Evolutionary conservation across 2,113 vertebrate species (phyloP).

Genomic region (Cardinalis cardinalis): DNA sequence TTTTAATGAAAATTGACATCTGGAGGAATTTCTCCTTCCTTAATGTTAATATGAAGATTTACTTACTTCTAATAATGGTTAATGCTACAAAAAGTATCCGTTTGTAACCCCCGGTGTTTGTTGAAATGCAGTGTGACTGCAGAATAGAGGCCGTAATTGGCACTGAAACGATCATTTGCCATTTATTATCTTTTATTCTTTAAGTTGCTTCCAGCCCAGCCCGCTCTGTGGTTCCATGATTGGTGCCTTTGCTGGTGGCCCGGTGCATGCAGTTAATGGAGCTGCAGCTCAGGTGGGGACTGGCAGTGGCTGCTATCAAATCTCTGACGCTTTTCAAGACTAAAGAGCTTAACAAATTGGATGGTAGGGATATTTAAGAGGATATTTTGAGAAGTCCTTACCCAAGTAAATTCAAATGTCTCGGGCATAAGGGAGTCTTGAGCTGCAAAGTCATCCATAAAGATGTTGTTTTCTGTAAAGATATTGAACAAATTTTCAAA

Average conservation of each 20-base stretch:
- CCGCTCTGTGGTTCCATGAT: background rate
- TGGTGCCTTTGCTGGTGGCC: background rate
- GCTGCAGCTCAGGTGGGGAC: background rate
- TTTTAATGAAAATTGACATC: background rate
- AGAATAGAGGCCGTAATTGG: background rate
- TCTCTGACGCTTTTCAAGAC: background rate
- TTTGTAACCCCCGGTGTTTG: background rate
- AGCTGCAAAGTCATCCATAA: background rate
- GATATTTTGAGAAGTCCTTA: background rate
- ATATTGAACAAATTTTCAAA: background rate
- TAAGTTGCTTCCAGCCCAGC: background rate
- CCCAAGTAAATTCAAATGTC: background rate
- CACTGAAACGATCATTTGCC: background rate
- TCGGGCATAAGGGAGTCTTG: background rate
- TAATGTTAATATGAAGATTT: background rate
- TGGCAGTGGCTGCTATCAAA: background rate
- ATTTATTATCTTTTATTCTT: background rate
- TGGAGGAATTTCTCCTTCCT: background rate
- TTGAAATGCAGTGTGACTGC: background rate
- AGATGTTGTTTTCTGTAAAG: background rate
- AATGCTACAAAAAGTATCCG: background rate
- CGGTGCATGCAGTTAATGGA: background rate
- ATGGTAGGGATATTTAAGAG: background rate
- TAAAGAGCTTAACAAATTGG: background rate
- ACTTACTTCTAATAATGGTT: background rate